These are phyloP conservation scores for Hydrozoanthus tunicans DNA, from an alignment of 64 coral and sea anemone species.

Conservation along the genomic window DNA sequence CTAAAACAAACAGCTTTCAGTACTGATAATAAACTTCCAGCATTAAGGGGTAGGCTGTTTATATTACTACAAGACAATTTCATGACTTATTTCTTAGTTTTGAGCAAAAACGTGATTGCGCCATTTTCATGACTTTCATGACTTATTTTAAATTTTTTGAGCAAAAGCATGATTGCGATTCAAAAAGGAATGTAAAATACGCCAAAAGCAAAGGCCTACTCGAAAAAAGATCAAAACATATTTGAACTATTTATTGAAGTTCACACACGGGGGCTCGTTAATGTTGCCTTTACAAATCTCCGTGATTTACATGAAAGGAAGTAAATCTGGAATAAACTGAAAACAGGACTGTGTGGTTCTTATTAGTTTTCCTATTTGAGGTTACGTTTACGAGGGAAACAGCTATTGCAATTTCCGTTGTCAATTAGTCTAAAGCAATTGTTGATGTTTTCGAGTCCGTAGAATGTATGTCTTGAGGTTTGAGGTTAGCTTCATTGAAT, in stretches of 20 bases:
- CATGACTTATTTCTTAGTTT: no score
- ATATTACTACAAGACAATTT: no score
- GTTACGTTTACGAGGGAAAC: not conserved
- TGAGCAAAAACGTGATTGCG: no score
- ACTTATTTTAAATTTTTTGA: no score
- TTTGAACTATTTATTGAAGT: not conserved
- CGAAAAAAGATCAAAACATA: not conserved
- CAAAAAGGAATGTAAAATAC: not conserved
- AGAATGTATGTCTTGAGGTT: conserved; percentile 1
- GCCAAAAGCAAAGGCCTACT: not conserved
- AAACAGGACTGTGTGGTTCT: not conserved
- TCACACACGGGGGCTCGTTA: not conserved
- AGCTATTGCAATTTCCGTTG: not conserved
- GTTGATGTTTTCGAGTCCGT: conserved; percentile 9
- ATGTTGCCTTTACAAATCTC: not conserved
- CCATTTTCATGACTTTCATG: no score
- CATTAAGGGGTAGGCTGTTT: no score
- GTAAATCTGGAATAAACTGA: not conserved
- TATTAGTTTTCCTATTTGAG: not conserved
- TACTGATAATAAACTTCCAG: no score
- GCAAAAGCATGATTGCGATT: no score
- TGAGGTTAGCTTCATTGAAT: not conserved
- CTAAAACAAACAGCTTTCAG: no score
- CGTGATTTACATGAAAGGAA: conserved; percentile 9
- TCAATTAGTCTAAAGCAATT: not conserved